Base-by-base conservation (phyloP, 2,888 invertebrate species). In the Bugula neritina region DNA sequence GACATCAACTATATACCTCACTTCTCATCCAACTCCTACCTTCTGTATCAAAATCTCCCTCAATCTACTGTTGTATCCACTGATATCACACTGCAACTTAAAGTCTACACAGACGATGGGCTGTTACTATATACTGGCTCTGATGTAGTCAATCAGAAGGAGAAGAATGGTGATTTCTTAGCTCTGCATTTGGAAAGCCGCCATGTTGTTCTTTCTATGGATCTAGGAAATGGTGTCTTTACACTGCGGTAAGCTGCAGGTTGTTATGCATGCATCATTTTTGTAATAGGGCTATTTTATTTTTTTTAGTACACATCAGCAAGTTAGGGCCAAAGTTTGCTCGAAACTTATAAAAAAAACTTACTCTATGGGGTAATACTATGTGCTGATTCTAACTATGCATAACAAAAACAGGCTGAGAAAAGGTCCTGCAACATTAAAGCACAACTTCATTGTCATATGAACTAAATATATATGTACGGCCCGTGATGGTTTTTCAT, bases 1-100 rank as follows among this genome's bases (percentile, higher is more conserved):
- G 63, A 63, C 10, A 31, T 27, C 21, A 31, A n/a, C 63, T 63
- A 63, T n/a, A 63, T 63, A 31, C 63, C 63, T n/a, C 5, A 31
- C 31, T 63, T 63, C 31, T 63, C 31, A 13, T 27, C 10, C 10
- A n/a, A 63, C 31, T 63, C 63, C 5, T 31, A 63, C 63, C 27
- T 63, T n/a, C 17, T 13, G 34, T 63, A 63, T n/a, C 2, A n/a
- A 13, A 25, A 2, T 17, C 63, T 63, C 5, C 63, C 63, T 3
- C 2, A n/a, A 34, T 34, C 63, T 29, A 63, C 27, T 3, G 10
- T 13, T 25, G 10, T 27, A 21, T 21, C 27, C 2, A 63, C 63
- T 3, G 31, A 63, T 31, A 63, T 63, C 31, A 63, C 10, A 3
- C 2, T 63, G 10, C 31, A 17, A 5, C 31, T 63, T 10, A 63